phyloP scores from a whole-genome alignment of 2,797 vertebrate species.

The Gambelia wislizenii region DNA sequence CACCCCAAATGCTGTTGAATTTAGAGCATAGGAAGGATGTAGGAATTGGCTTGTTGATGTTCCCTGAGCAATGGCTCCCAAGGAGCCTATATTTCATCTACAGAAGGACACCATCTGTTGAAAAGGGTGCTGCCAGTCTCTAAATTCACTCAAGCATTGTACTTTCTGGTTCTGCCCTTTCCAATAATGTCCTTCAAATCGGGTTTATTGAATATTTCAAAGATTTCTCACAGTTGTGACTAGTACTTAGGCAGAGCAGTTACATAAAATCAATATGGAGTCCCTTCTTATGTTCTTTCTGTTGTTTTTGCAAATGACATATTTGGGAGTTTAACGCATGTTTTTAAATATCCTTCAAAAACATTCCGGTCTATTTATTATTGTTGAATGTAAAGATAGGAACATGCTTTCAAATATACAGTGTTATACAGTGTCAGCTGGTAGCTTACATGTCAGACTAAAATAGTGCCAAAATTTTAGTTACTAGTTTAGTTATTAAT shows the following conservation, averaged over 20 bases:
- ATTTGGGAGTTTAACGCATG: neutral
- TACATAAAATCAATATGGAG: neutral
- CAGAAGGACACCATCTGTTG: slow-evolving; percentile 69
- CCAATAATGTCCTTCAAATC: slow-evolving; percentile 43
- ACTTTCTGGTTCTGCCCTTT: slow-evolving; percentile 14
- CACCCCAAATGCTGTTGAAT: slow-evolving; percentile 60
- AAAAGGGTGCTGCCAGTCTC: slow-evolving; percentile 59
- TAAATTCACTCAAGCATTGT: slow-evolving; percentile 50
- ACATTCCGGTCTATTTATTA: neutral
- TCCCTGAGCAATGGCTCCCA: slow-evolving; percentile 65
- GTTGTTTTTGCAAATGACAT: neutral
- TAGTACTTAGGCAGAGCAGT: neutral
- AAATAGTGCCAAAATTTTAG: no score
- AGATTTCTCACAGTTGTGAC: slow-evolving; percentile 33
- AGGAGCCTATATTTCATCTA: slow-evolving; percentile 64
- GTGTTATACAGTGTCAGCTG: no score
- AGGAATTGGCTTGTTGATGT: slow-evolving; percentile 61
- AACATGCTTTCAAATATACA: no score
- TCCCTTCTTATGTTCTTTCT: neutral
- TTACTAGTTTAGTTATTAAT: no score
- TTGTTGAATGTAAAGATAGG: neutral
- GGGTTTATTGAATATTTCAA: slow-evolving; percentile 9
- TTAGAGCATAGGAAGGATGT: slow-evolving; percentile 58
- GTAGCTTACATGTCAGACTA: no score
- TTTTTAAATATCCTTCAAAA: neutral